phyloP scores from a whole-genome alignment of 2,113 vertebrate species.

The Anarhynchus alexandrinus region DNA sequence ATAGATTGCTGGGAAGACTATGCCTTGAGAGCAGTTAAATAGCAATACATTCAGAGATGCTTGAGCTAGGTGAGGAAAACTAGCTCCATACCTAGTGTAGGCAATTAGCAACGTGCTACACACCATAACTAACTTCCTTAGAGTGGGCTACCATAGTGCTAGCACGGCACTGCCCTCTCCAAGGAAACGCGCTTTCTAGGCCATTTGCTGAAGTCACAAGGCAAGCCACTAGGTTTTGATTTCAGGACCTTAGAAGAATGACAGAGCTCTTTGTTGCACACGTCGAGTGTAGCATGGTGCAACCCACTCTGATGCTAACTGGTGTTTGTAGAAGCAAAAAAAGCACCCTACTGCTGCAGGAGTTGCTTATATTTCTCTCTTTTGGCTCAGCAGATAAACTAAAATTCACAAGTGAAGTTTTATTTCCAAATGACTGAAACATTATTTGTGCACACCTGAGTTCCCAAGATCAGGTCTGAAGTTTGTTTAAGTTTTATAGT shows the following conservation, averaged over 20 bases:
- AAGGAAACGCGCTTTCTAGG: fast-evolving
- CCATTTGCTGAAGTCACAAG: background rate
- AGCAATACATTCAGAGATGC: background rate
- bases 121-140: background rate
- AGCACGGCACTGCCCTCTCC: background rate
- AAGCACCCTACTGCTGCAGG: background rate
- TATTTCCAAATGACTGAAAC: background rate
- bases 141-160: fast-evolving
- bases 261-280: background rate
- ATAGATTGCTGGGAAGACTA: background rate
- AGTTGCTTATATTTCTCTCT: background rate
- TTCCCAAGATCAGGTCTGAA: background rate
- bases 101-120: background rate
- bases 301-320: background rate
- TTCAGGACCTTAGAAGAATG: background rate
- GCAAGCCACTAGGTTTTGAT: background rate
- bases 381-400: background rate
- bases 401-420: background rate
- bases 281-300: too few relatives aligned
- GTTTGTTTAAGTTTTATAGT: background rate
- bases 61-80: background rate
- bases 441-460: background rate
- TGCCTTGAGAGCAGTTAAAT: background rate
- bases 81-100: background rate
- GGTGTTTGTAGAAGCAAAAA: background rate